Percentiles rank a stretch among this genome's conserved stretches.
Evolutionary conservation across 2,797 vertebrate species (phyloP).

Genomic region (Phylloscopus collybita): DNA sequence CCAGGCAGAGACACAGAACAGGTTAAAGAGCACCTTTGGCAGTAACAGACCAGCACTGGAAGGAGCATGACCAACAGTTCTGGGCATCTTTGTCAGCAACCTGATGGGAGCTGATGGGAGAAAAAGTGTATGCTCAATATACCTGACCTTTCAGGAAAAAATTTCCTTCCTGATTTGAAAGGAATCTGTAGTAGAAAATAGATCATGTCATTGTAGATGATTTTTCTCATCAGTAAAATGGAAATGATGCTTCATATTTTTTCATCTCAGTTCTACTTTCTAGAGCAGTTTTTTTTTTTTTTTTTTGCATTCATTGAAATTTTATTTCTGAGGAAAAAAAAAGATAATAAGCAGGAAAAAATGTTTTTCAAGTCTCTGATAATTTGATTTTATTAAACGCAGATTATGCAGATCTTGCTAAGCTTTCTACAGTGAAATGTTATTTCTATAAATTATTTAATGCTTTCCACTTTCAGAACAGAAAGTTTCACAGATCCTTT

Average conservation of each 20-base stretch:
- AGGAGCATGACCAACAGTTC: neutral
- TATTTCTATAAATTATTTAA: constrained; percentile 28
- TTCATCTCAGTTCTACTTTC: neutral
- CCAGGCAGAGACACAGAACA: neutral
- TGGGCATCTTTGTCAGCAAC: fast-evolving
- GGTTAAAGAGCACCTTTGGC: neutral
- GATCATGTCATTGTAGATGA: neutral
- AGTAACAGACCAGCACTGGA: fast-evolving
- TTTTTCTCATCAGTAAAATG: neutral
- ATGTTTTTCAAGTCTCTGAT: neutral
- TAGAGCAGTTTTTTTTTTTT: neutral
- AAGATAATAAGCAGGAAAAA: neutral
- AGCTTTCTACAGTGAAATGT: neutral
- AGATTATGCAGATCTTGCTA: constrained; percentile 1
- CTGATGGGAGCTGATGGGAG: neutral
- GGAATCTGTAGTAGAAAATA: neutral
- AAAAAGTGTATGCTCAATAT: neutral
- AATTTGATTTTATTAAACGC: neutral
- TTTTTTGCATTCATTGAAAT: neutral
- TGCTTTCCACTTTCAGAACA: neutral
- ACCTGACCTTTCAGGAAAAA: neutral
- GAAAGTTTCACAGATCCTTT: neutral
- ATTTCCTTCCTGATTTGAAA: neutral
- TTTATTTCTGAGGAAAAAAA: neutral
- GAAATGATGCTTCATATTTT: neutral